Base-by-base conservation (phyloP, 2,797 vertebrate species). In the Hozukius guyotensis region DNA sequence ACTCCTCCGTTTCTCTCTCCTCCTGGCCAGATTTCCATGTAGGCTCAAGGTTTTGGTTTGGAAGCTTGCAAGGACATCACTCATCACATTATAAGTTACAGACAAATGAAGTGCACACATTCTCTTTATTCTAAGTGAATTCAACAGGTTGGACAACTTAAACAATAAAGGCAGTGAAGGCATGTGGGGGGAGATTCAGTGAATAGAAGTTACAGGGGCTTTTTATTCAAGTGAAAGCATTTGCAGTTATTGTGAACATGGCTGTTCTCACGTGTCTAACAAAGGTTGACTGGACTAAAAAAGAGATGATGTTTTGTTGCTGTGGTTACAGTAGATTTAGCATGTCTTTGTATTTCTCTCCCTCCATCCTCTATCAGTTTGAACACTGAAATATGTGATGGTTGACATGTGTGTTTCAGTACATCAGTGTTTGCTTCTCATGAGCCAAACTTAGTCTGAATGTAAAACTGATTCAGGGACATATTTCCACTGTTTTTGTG, bases 21-120 rank as follows among this genome's bases (percentile, higher is more conserved):
- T 68, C 24, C 34, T 61, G 68, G 82, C 18, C 31, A 72, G 27
- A 71, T 75, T 79, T 75, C 11, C 64, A 65, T 65, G 72, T 22
- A 49, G 46, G 24, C 55, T 88, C 46, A 62, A 62, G 49, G 34
- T 62, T 85, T 67, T 56, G 75, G 71, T 84, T 85, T 87, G 73
- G 69, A 83, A 77, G 42, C 27, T 20, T 12, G 31, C 66, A 10
- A 63, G 52, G 31, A 75, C 60, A 72, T 84, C 81, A 84, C 72
- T 91, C 79, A 86, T 85, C 81, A 74, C 81, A 55, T 36, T 88
- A 55, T 79, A 62, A 78, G 59, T 86, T 72, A 80, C 55, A 82
- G 78, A 65, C 16, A 72, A 81, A 77, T 81, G 34, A 75, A 69
- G 77, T 59, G 61, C 70, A 75, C 57, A 72, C 60, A 75, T 72